Evolutionary conservation across 2,113 vertebrate genomes (phyloP).

Genomic region (Lethenteron camtschaticum): DNA sequence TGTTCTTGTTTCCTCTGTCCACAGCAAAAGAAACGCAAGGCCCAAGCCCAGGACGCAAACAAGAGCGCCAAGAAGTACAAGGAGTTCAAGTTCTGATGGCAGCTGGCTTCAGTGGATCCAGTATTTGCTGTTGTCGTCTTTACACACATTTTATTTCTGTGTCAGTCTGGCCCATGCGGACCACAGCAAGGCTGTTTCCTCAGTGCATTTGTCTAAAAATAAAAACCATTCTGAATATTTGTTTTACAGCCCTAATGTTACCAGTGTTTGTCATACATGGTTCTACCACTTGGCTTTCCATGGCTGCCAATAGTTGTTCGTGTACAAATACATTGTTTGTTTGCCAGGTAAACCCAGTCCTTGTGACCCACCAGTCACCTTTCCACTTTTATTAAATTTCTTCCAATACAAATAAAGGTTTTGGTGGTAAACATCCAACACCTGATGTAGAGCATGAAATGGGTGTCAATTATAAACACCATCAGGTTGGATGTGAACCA

Average conservation of each 20-base stretch:
- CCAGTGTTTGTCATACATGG: neutral
- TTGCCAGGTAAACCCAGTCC: too few relatives aligned
- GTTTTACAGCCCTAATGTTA: neutral
- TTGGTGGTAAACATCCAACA: too few relatives aligned
- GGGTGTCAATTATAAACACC: too few relatives aligned
- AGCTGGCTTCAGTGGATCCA: neutral
- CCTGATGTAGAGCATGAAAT: too few relatives aligned
- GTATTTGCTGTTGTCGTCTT: neutral
- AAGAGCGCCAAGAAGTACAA: constrained; percentile 69
- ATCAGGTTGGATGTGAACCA: too few relatives aligned
- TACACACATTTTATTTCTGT: neutral
- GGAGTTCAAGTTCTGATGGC: constrained; percentile 64
- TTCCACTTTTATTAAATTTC: too few relatives aligned
- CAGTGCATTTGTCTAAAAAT: neutral
- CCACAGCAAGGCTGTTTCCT: neutral
- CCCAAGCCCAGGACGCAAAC: constrained; percentile 53
- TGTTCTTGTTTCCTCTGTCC: neutral
- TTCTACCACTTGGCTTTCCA: neutral
- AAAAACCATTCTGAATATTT: neutral
- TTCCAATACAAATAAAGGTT: too few relatives aligned
- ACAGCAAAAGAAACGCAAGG: constrained; percentile 76
- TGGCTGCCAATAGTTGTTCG: too few relatives aligned
- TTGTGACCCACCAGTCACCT: too few relatives aligned
- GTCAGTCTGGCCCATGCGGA: neutral
- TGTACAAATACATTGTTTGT: too few relatives aligned